A percentile compares a stretch with the other conserved stretches of the same genome.
These are phyloP conservation scores for Tridacna crocea DNA, from an alignment of 2,888 invertebrate species.

Conservation along the genomic window DNA sequence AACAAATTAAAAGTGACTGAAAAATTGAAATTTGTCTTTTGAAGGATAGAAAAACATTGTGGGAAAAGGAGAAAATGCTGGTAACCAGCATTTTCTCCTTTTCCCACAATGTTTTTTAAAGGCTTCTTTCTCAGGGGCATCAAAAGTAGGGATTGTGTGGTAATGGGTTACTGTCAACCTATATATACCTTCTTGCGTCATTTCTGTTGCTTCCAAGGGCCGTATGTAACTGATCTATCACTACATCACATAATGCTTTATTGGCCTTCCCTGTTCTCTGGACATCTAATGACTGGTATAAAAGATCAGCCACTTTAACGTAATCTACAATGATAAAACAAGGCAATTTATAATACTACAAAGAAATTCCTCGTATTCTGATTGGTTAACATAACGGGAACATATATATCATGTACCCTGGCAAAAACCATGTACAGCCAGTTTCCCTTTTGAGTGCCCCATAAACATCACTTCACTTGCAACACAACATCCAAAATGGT, in stretches of 20 bases:
- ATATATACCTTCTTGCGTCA: slow-evolving; percentile 70
- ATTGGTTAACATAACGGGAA: too few species aligned
- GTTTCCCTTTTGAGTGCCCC: too few species aligned
- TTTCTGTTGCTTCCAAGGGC: slow-evolving; percentile 71
- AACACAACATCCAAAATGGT: too few species aligned
- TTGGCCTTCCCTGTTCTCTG: slow-evolving; percentile 75
- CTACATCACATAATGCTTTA: slow-evolving; percentile 76
- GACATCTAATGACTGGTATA: slow-evolving; percentile 75
- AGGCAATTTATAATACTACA: neutral
- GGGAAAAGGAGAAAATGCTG: too few species aligned
- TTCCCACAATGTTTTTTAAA: neutral
- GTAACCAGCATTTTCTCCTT: too few species aligned
- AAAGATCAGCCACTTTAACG: slow-evolving; percentile 68
- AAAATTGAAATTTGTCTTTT: too few species aligned
- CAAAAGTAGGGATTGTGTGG: neutral
- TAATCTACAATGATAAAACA: slow-evolving; percentile 70
- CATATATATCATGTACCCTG: too few species aligned
- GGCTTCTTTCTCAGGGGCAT: neutral
- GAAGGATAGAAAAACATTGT: too few species aligned
- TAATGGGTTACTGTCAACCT: neutral
- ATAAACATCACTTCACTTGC: too few species aligned
- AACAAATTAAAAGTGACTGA: too few species aligned
- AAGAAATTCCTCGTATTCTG: too few species aligned
- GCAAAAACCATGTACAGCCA: too few species aligned
- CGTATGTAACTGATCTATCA: slow-evolving; percentile 74